phyloP scores from a whole-genome alignment of 2,113 vertebrate genomes.

The Paradoxurus hermaphroditus region DNA sequence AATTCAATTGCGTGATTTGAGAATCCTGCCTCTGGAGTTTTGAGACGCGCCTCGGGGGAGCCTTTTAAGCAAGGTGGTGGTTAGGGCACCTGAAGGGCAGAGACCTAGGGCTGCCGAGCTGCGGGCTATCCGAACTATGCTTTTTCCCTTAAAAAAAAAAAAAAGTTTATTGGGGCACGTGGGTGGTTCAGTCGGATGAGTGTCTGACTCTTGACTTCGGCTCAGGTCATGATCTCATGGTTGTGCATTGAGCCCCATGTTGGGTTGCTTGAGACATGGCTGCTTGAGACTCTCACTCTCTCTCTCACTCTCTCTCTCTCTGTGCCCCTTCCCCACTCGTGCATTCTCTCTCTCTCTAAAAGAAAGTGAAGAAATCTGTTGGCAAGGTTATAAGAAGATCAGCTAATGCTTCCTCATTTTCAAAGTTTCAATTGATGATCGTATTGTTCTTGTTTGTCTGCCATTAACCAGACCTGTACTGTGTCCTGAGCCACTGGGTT shows the following conservation, averaged over 20 bases:
- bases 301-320: too few relatives aligned
- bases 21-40: neutral
- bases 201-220: too few relatives aligned
- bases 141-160: neutral
- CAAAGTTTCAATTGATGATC: neutral
- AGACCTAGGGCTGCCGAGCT: neutral
- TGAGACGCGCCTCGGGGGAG: conserved; percentile 18
- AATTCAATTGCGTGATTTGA: neutral
- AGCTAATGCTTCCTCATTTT: neutral
- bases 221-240: too few relatives aligned
- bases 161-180: neutral
- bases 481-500: neutral
- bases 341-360: too few relatives aligned
- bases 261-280: too few relatives aligned
- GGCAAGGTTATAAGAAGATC: neutral
- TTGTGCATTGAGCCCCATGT: too few relatives aligned
- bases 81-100: neutral
- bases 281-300: too few relatives aligned
- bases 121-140: neutral
- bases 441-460: neutral
- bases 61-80: neutral
- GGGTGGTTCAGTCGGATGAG: too few relatives aligned
- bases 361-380: too few relatives aligned
- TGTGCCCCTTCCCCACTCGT: too few relatives aligned
- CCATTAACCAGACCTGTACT: neutral